Evolutionary conservation across 2,888 invertebrate species (phyloP), one percentile per base, ranked within the genome.

Genomic region (Nymphalis urticae): DNA sequence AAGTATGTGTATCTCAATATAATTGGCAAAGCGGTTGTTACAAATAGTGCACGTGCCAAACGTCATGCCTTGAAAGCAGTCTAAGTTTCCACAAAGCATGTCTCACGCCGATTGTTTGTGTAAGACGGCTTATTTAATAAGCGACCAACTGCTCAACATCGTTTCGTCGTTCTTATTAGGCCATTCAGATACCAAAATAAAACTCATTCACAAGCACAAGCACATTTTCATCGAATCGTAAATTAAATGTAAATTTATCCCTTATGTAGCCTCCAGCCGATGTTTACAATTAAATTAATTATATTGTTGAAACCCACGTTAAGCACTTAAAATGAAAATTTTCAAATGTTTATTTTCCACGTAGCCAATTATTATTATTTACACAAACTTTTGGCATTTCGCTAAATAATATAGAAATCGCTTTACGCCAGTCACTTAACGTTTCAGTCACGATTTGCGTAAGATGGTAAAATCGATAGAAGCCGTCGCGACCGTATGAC

Each of bases 391-490:
- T 24, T 24, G 9, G 19, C 5, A 42, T 58, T 42, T 58, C 5
- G 19, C n/a, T 58, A 42, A 58, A 58, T 42, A 58, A 48, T 42
- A 32, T 13, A n/a, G 24, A 50, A 69, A 62, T 27, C 62, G 58
- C 65, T 27, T 21, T 1, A 9, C 48, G 70, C 68, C 47, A 42
- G 48, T 64, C 50, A 58, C 21, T 66, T 70, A 48, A 19, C 21
- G 17, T 10, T n/a, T 48, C 58, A 53, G 36, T 56, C 51, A 77
- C 76, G 76, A 79, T 83, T 84, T 82, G 83, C 83, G 85, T 85
- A 84, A 86, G 86, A 87, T 85, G 79, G 80, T 77, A 81, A 83
- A 87, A 89, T 89, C 89, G 86, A 89, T 89, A 85, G 74, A 79
- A 79, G 76, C 80, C 83, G 86, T 84, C 86, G 85, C 85, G 87